Conservation (phyloP, 2,113 vertebrate species). For the Prolemur simus region DNA sequence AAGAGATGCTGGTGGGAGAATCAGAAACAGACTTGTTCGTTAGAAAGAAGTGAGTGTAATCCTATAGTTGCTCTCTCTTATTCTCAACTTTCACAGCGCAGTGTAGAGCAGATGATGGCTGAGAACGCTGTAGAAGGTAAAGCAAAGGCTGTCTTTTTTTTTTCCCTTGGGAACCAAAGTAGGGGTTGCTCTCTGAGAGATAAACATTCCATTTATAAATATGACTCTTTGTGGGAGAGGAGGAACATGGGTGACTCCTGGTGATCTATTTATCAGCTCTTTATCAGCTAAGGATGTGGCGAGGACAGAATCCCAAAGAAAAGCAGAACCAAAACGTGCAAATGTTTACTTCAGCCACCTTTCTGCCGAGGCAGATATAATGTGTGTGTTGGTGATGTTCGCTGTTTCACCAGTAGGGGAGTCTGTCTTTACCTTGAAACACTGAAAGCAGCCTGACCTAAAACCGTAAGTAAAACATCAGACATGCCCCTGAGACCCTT, state of each 20-base stretch:
- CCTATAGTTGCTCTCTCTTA: not conserved
- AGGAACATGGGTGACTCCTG: not conserved
- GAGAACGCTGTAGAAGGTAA: not conserved
- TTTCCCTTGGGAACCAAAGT: conserved; percentile 1
- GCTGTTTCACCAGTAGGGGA: not conserved
- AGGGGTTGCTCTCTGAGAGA: not conserved
- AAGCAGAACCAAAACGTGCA: not conserved
- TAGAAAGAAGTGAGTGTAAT: conserved; percentile 45
- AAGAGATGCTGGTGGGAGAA: not conserved
- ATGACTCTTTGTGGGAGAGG: not conserved
- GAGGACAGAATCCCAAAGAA: not conserved
- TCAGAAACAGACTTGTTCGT: conserved; percentile 44
- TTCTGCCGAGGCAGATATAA: not conserved
- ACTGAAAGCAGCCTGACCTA: not conserved
- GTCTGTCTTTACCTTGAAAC: not conserved
- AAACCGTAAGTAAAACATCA: not conserved
- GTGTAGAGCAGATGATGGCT: not conserved
- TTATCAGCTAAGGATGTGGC: conserved; percentile 16
- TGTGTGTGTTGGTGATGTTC: not conserved
- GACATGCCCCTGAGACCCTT: not conserved
- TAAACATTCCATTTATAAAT: not conserved
- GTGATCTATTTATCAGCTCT: not conserved
- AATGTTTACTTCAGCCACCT: not conserved
- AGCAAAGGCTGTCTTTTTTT: not conserved
- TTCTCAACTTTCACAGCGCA: not conserved